Base-by-base conservation (phyloP, 2,797 vertebrate species). In the Syndactyla subalaris region DNA sequence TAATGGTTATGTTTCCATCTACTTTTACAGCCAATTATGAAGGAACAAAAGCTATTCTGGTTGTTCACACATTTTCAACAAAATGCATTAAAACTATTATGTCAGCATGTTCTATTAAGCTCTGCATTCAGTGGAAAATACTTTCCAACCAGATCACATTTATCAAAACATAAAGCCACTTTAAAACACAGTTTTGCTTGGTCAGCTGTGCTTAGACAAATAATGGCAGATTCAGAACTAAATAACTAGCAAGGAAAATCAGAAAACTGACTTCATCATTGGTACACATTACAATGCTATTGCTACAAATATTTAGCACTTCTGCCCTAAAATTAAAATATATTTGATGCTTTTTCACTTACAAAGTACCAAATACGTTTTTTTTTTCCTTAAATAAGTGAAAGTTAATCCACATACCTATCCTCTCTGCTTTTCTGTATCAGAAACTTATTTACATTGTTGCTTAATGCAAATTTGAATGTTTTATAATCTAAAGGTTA, bases 161-260 rank as follows among this genome's bases (percentile, higher is more conserved):
- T 98, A 98, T 98, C 98, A 98, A 98, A 98, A 98, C 98, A 98
- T 98, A 98, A 98, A 98, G 98, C 98, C 98, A 98, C 98, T 98
- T 98, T 98, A 98, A 98, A 98, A 98, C 97, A 98, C 97, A 97
- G 98, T 98, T 98, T 98, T 98, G 98, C 98, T 98, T 98, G 98
- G 98, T 98, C 98, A 98, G 98, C 98, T 98, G 98, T 98, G 97
- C 98, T 98, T 98, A 98, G 98, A 98, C 98, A 98, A 98, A 98
- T 98, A 98, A 98, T 98, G 98, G 98, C 98, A 98, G 98, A 98
- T 98, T 98, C 97, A 98, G 97, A 98, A 98, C 98, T 98, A 98
- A 98, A 98, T 98, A 98, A 98, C 98, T 97, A 98, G 97, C 97
- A 96, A 97, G 96, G 96, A 97, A 97, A 98, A 98, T 98, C 97